These are phyloP conservation scores for Zaprionus taronus DNA, from an alignment of 1,140 invertebrate species.

Conservation along the genomic window DNA sequence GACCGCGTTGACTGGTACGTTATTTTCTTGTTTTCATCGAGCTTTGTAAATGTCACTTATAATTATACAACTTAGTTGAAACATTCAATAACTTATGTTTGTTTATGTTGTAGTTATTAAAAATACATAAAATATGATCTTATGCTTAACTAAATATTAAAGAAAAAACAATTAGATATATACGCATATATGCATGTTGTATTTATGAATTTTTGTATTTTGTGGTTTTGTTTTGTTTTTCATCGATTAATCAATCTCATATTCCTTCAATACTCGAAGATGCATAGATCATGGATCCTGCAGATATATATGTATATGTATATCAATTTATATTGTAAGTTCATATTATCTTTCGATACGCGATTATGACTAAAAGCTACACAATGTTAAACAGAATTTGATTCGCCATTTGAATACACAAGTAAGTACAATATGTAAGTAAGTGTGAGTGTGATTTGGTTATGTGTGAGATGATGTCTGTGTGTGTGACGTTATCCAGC, in stretches of 20 bases:
- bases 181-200: conserved; percentile 26
- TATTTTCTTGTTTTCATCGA: conserved; percentile 34
- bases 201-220: conserved; percentile 22
- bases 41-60: conserved; percentile 53
- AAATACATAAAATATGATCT: conserved; percentile 79
- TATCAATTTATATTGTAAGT: conserved; percentile 12
- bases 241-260: conserved; percentile 1
- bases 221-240: not conserved
- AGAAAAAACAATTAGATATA: conserved; percentile 69
- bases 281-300: not conserved
- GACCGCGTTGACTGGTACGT: conserved; percentile 5
- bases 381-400: conserved; percentile 51
- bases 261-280: not conserved
- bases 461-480: not conserved
- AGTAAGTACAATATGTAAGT: conserved; percentile 10
- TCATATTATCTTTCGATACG: conserved; percentile 4
- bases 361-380: conserved; percentile 45
- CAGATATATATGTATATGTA: conserved; percentile 17
- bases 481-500: not conserved
- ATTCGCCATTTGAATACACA: conserved; percentile 43
- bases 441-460: conserved; percentile 8
- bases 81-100: conserved; percentile 69
- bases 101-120: conserved; percentile 66
- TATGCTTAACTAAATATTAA: conserved; percentile 71
- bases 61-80: conserved; percentile 82